Base-by-base conservation (phyloP, 92 coral and sea anemone genomes). In the Paragorgia papillata region DNA sequence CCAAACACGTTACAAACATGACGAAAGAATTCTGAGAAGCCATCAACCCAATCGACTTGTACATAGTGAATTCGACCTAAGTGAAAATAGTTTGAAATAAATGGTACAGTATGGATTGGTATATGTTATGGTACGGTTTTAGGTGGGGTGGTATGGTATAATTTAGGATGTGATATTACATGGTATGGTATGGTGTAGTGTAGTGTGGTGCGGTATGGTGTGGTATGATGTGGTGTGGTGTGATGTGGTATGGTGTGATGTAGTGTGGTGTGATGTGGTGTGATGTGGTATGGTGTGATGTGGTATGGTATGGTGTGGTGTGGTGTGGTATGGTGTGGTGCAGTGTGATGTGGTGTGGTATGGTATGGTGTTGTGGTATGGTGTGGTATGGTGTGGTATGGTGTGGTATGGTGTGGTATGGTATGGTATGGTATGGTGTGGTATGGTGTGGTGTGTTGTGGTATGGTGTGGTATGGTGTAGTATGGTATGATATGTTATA, bases 31-130 rank as follows among this genome's bases (percentile, higher is more conserved):
- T 85, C 32, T 75, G 91, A 87, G 44, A 90, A 62, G 18, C 85
- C 84, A 18, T 89, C 91, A 20, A 90, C 83, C 64, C 94, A 84
- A 9, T 86, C 89, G 15, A 87, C 86, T 67, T 88, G 76, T 5
- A 92, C 83, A 40, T 83, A 83, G 70, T 84, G 97, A 24, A 94
- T 86, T 74, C 92, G 90, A 69, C 89, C 98, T 94, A 19, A 8
- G 26, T 57, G 74, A 62, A n/a, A 20, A 33, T 77, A 40, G 15
- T n/a, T 12, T 48, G 14, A 19, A 22, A 14, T 12, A 5, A 32
- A 10, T 66, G 2, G n/a, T 46, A 46, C 15, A 15, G 53, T 46
- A 46, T 46, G 53, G 53, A 6, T 7, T 46, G 53, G 53, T 46
- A 15, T 46, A 46, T 6, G 53, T 9, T 15, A 15, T 46, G 53